Evolutionary conservation across 2,797 vertebrate genomes (phyloP), one percentile per base, ranked within the genome.

Genomic region (Mormyrus hasselquistii): DNA sequence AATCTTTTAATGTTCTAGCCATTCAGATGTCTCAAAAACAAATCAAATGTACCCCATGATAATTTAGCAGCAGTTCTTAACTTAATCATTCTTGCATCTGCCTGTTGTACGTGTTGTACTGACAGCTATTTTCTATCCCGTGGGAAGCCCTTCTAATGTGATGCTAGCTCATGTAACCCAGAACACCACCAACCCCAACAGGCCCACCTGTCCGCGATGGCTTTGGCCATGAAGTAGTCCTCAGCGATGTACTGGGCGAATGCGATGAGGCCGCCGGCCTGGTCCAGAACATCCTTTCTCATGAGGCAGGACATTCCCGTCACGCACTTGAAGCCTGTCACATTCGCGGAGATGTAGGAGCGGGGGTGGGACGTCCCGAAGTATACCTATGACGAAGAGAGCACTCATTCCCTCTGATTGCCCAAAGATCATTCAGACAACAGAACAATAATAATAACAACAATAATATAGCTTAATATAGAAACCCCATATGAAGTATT

Each of bases 221-320:
- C 98, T 94, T 99, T 99, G 82, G 98, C 98, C 98, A 99, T 99
- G 93, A 99, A 99, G 92, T 99, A 99, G 93, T 99, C 98, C 93
- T 99, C 98, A 2, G 98, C 98, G 89, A 99, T 99, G 93, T 99
- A 99, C 16, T 99, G 98, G 19, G 98, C 98, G 90, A 99, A 99
- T 85, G 98, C 96, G 25, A 98, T 97, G 83, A 99, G 94, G 1
- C 98, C 98, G 0, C 98, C 98, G 0, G 98, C 98, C 94, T 99
- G 98, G 89, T 99, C 98, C 93, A 99, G 91, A 79, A 99, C 96
- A 25, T 98, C 98, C 91, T 98, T 99, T 92, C 98, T 97, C 98
- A 99, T 99, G 91, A 99, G 95, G 90, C 98, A 99, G 0, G 98
- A 99, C 98, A 99, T 99, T 87, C 98, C 98, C 0, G 98, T 99